Evolutionary conservation across 2,888 invertebrate species (phyloP).

Genomic region (Agapostemon virescens): DNA sequence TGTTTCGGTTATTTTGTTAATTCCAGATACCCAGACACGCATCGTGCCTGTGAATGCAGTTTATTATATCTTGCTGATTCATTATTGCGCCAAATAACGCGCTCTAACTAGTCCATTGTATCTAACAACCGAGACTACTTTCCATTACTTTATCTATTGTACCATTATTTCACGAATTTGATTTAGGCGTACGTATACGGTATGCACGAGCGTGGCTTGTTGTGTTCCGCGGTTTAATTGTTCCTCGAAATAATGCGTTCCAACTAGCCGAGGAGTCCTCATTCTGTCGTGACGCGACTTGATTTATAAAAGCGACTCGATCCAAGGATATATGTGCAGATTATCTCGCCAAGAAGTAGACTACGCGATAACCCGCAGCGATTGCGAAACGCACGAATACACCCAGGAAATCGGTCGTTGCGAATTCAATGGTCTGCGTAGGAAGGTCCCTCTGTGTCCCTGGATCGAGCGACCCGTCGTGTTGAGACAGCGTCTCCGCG

Average conservation of each 20-base stretch:
- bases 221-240: not conserved
- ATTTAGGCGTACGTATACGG: not conserved
- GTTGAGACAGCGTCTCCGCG: not conserved
- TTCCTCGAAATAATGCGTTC: not conserved
- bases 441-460: not conserved
- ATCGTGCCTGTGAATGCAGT: not conserved
- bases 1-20: not conserved
- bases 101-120: slow-evolving; percentile 5
- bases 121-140: not conserved
- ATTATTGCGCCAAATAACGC: not conserved
- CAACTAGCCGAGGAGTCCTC: not conserved
- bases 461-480: not conserved
- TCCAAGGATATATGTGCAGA: not conserved
- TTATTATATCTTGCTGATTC: not conserved
- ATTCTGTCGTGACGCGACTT: not conserved
- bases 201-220: no score
- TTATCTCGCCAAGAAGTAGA: not conserved
- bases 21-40: not conserved
- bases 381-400: not conserved
- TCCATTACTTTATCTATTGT: not conserved
- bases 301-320: slow-evolving; percentile 5
- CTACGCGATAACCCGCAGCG: not conserved
- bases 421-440: not conserved
- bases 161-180: not conserved
- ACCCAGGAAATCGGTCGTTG: not conserved